These are phyloP conservation scores for Acleris holmiana DNA, from an alignment of 2,888 invertebrate genomes.

Conservation along the genomic window DNA sequence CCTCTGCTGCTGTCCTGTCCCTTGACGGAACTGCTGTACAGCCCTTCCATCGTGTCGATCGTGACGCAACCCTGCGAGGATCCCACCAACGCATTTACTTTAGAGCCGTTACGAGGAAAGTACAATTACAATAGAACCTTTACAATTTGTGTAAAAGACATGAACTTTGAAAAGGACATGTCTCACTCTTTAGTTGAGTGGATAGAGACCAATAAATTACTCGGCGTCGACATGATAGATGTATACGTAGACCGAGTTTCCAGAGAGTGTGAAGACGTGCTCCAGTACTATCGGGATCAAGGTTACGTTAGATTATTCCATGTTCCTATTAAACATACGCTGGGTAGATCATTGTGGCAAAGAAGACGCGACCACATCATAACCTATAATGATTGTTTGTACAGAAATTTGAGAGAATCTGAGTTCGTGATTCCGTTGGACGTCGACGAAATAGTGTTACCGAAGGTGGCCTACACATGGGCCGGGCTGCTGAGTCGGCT, in stretches of 20 bases:
- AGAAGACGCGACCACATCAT: constrained; percentile 88
- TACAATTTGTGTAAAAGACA: constrained; percentile 89
- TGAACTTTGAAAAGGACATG: constrained; percentile 86
- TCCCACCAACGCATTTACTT: constrained; percentile 67
- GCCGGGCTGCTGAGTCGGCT: constrained; percentile 80
- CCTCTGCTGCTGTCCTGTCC: constrained; percentile 87
- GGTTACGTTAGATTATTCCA: constrained; percentile 78
- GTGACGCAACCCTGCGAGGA: constrained; percentile 79
- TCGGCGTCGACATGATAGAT: constrained; percentile 87
- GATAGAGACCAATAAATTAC: constrained; percentile 87
- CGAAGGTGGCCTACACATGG: constrained; percentile 85
- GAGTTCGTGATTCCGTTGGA: constrained; percentile 88
- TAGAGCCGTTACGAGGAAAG: constrained; percentile 52
- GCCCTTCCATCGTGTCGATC: constrained; percentile 75
- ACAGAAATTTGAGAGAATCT: constrained; percentile 87
- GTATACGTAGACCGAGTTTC: constrained; percentile 87
- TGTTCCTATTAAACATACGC: constrained; percentile 80
- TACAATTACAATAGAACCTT: constrained; percentile 70
- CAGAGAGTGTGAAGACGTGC: constrained; percentile 78
- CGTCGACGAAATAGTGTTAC: constrained; percentile 89
- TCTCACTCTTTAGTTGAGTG: constrained; percentile 87
- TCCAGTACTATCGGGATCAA: constrained; percentile 82
- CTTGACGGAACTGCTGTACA: constrained; percentile 71
- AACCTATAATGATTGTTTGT: constrained; percentile 91
- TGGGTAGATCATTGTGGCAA: constrained; percentile 83